Evolutionary conservation across 1,140 invertebrate species (phyloP), one percentile per base, ranked within the genome.

Genomic region (Euglossa dilemma): DNA sequence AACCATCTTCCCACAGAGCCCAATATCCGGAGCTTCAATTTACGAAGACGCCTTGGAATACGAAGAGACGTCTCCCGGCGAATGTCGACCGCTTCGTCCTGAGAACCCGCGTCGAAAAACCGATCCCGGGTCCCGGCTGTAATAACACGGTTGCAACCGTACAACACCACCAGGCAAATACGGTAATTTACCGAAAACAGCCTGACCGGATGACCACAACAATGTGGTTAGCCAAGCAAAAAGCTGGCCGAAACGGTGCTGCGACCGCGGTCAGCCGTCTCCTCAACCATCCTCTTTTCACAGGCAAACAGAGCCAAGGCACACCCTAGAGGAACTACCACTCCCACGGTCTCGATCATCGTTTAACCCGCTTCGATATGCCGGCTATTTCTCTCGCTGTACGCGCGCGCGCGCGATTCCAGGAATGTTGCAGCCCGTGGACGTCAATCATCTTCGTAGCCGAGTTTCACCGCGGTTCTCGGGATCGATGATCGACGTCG

Each of bases 181-280:
- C 82, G 86, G 86, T 88, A 85, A 88, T 88, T 88, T 87, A 88
- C 66, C 85, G 82, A 87, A 84, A 87, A 67, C 73, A 77, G 77
- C 50, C 71, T 76, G 57, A 84, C 85, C 82, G 77, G 82, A 84
- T 87, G 82, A 80, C 77, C 82, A 25, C 77, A 85, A 88, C 86
- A 85, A 88, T 87, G 77, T 78, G 82, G 86, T 88, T 84, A 81
- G 82, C 77, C 75, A 16, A 23, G 45, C 20, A 86, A 87, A 84
- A 87, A 84, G 85, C 64, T 76, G 67, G 76, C 71, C 76, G 69
- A 85, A 85, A 88, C 69, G 61, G 54, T 77, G 57, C 69, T 54
- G 47, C 47, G 36, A 25, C 36, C 7, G 57, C 71, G 70, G 78
- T 86, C 78, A 76, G 67, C 77, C 71, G 76, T 80, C 71, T 47